Conservation (phyloP, 2,113 vertebrate genomes). For the Grantiella picta region DNA sequence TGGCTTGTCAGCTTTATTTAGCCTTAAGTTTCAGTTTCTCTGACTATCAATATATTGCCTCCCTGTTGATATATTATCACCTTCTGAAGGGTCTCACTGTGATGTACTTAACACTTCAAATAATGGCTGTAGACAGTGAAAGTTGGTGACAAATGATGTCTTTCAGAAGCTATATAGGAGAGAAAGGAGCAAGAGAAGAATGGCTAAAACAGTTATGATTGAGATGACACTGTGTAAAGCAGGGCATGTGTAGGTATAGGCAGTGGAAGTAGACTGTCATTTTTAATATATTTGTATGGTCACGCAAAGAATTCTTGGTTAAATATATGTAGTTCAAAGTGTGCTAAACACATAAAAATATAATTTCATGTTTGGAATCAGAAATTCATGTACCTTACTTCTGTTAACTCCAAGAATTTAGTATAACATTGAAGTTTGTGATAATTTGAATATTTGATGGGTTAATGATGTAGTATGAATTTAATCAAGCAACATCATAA, state of each 20-base stretch:
- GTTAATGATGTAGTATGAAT: neutral
- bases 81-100: neutral
- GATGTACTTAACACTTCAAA: neutral
- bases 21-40: neutral
- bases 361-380: neutral
- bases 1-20: neutral
- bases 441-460: neutral
- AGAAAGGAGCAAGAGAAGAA: neutral
- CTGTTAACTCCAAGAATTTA: neutral
- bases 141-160: neutral
- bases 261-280: neutral
- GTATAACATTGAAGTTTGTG: neutral
- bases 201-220: neutral
- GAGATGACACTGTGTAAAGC: neutral
- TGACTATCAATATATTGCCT: neutral
- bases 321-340: neutral
- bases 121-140: neutral
- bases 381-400: neutral
- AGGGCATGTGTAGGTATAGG: neutral
- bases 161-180: neutral
- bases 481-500: constrained; percentile 22
- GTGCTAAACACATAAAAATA: neutral
- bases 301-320: neutral
- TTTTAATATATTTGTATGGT: neutral
- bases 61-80: neutral